Base-by-base conservation (phyloP, 2,888 invertebrate genomes). In the Dynastes maya region DNA sequence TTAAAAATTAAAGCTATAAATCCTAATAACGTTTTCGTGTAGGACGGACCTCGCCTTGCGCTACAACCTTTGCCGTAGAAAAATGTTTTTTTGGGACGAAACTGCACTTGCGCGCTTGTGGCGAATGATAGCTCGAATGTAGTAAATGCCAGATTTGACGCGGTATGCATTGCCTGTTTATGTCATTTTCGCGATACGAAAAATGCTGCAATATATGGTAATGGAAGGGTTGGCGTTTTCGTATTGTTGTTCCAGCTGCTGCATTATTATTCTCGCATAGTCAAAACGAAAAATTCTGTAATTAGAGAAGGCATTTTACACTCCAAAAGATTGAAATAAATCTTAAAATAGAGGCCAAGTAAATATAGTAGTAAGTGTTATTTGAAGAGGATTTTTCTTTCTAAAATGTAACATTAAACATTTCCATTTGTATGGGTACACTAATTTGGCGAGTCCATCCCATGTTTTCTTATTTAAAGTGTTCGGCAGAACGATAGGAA, bases 1-100 rank as follows among this genome's bases (percentile, higher is more conserved):
- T 51, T 68, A 51, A 68, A 67, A 68, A 68, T 68, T 68, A 68
- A 68, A 68, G 68, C 51, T 27, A 53, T 68, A 68, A 68, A 68
- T 68, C 40, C 51, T 51, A 68, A 53, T 51, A 51, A 49, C 27
- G 51, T 51, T 68, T 27, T 29, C 32, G 32, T 63, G 32, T 63
- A 29, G 63, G 22, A 63, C 45, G 45, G 29, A 22, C 16, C 27
- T n/a, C 61, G 61, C 61, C 11, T 61, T 61, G 16, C 22, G 55
- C 55, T 63, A 29, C 32, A 63, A 32, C 9, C 11, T 63, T 63
- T n/a, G 13, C 63, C 32, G 63, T 29, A 13, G n/a, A 32, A 32
- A 63, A 32, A 63, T 32, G 27, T 37, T 37, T 45, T 9, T 63
- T 63, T 63, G 63, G 27, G 27, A 2, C 11, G 13, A 29, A 29